Conservation (phyloP, 1,140 invertebrate genomes). For the Scaptomyza montana region DNA sequence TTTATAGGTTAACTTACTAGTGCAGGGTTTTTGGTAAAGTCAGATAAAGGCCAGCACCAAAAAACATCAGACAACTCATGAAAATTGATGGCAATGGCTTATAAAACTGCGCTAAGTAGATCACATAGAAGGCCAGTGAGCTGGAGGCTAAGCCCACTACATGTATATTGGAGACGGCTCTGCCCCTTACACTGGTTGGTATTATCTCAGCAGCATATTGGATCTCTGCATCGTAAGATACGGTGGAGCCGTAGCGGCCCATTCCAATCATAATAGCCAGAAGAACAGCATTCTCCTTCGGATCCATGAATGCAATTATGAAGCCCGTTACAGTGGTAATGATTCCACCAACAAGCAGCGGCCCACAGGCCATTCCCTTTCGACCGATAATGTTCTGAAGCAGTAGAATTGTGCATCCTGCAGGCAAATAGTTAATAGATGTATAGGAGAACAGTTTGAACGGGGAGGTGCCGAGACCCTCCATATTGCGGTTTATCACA, state of each 20-base stretch:
- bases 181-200: conserved; percentile 86
- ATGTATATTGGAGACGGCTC: conserved; percentile 85
- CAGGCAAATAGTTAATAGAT: conserved; percentile 85
- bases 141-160: conserved; percentile 85
- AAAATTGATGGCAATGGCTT: conserved; percentile 85
- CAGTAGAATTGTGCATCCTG: conserved; percentile 85
- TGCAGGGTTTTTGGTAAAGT: conserved; percentile 87
- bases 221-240: conserved; percentile 86
- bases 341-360: conserved; percentile 84
- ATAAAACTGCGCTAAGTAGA: conserved; percentile 83
- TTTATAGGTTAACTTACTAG: conserved; percentile 53
- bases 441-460: conserved; percentile 85
- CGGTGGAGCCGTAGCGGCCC: conserved; percentile 86
- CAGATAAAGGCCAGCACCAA: conserved; percentile 85
- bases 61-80: conserved; percentile 85
- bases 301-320: conserved; percentile 63
- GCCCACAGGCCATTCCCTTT: conserved; percentile 85
- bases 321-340: conserved; percentile 83
- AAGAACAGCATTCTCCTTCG: conserved; percentile 62
- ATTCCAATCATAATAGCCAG: conserved; percentile 81
- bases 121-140: conserved; percentile 73
- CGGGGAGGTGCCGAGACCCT: conserved; percentile 85
- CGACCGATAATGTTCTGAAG: conserved; percentile 86
- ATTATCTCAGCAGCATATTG: conserved; percentile 88
- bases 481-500: conserved; percentile 86